Percentiles rank a stretch among this genome's conserved stretches.
These are phyloP conservation scores for Graphium colonna DNA, from an alignment of 2,888 invertebrate genomes.

Conservation along the genomic window DNA sequence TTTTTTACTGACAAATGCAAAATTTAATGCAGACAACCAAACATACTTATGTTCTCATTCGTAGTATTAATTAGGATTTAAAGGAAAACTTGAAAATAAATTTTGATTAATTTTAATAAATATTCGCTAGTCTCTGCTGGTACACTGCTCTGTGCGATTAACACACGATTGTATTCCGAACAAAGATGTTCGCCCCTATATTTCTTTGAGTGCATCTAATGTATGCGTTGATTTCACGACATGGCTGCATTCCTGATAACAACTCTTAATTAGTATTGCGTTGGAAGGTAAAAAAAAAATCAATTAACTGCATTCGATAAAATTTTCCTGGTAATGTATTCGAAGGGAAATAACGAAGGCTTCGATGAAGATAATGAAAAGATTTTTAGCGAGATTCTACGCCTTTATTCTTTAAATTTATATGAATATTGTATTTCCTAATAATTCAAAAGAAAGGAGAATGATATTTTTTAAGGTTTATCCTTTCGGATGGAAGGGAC, in stretches of 20 bases:
- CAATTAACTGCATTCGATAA: slow-evolving; percentile 7
- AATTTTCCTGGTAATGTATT: slow-evolving; percentile 5
- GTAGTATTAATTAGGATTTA: too few species aligned
- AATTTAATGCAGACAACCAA: too few species aligned
- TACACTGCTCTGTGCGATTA: slow-evolving; percentile 22
- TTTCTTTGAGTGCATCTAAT: slow-evolving; percentile 22
- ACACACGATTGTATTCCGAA: slow-evolving; percentile 41
- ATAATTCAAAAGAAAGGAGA: too few species aligned
- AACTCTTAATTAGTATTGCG: slow-evolving; percentile 18
- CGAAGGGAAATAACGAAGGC: not conserved
- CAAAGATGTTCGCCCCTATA: slow-evolving; percentile 36
- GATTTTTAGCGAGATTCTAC: too few species aligned
- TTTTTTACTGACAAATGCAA: too few species aligned
- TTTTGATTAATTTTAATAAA: too few species aligned
- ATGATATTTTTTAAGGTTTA: too few species aligned
- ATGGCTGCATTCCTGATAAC: slow-evolving; percentile 20
- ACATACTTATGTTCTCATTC: too few species aligned
- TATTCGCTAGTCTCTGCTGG: slow-evolving; percentile 5
- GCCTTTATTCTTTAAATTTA: too few species aligned
- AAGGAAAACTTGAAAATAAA: too few species aligned
- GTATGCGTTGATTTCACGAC: slow-evolving; percentile 24
- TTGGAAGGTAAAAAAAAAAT: slow-evolving; percentile 12
- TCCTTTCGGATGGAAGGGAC: too few species aligned
- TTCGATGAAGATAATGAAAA: not conserved
- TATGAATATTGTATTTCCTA: too few species aligned